Evolutionary conservation across 2,113 vertebrate genomes (phyloP).

Genomic region (Solea solea): DNA sequence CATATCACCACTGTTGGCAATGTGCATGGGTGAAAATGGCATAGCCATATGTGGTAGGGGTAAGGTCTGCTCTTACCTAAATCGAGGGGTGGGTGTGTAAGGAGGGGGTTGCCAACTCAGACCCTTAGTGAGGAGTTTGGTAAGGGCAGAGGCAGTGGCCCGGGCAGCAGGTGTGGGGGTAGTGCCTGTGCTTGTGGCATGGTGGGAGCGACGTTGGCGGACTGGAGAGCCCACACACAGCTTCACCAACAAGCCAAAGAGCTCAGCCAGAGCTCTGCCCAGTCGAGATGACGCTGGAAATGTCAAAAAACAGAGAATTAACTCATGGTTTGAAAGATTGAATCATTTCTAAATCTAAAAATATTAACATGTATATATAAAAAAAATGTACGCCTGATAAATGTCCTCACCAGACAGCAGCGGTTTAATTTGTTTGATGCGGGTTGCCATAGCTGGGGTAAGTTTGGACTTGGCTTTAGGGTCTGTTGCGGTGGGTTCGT

Average conservation of each 20-base stretch:
- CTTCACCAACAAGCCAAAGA: slow-evolving; percentile 93
- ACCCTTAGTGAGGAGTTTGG: slow-evolving; percentile 93
- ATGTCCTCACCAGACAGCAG: slow-evolving; percentile 86
- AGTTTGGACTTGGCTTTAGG: slow-evolving; percentile 93
- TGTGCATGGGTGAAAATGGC: not conserved
- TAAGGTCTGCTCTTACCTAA: slow-evolving; percentile 81
- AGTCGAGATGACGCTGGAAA: slow-evolving; percentile 89
- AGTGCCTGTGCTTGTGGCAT: slow-evolving; percentile 91
- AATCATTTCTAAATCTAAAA: not conserved
- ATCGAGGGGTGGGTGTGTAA: slow-evolving; percentile 94
- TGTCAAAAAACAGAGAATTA: not conserved
- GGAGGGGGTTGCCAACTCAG: slow-evolving; percentile 94
- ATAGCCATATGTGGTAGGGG: not conserved
- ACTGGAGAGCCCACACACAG: slow-evolving; percentile 94
- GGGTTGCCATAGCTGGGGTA: slow-evolving; percentile 93
- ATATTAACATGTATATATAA: not conserved
- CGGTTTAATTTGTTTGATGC: slow-evolving; percentile 95
- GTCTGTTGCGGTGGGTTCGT: slow-evolving; percentile 89
- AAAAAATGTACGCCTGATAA: not conserved
- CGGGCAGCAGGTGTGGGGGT: slow-evolving; percentile 92
- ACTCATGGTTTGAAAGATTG: accelerated
- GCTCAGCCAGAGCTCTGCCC: slow-evolving; percentile 90
- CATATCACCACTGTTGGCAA: not conserved
- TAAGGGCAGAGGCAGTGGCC: slow-evolving; percentile 91
- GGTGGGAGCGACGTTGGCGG: slow-evolving; percentile 91